Conservation (phyloP, 2,797 vertebrate genomes). For the Malurus splendens region DNA sequence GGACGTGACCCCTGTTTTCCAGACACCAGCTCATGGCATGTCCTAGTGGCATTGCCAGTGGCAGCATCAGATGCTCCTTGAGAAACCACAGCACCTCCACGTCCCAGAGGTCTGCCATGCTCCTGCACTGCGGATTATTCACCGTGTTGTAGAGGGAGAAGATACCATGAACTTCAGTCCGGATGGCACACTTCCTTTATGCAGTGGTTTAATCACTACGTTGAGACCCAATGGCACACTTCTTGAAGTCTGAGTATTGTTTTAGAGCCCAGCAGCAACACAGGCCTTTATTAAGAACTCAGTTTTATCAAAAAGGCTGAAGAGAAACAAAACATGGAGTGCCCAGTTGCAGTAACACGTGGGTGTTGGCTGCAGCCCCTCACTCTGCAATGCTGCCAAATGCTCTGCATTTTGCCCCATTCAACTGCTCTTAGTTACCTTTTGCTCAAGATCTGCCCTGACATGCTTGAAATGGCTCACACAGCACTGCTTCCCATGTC, state of each 20-base stretch:
- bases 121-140: not conserved
- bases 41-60: fast-evolving
- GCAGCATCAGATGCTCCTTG: not conserved
- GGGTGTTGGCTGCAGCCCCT: not conserved
- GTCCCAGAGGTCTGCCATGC: not conserved
- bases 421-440: not conserved
- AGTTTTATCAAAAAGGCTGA: not conserved
- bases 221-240: not conserved
- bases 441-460: not conserved
- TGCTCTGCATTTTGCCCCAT: fast-evolving
- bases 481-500: fast-evolving
- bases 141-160: fast-evolving
- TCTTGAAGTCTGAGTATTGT: not conserved
- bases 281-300: not conserved
- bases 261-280: not conserved
- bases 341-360: fast-evolving
- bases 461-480: fast-evolving
- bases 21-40: not conserved
- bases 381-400: fast-evolving
- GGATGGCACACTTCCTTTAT: not conserved
- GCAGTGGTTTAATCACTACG: not conserved
- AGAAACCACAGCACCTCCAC: not conserved
- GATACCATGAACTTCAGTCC: not conserved
- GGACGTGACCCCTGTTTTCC: not conserved
- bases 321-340: not conserved